Conservation (phyloP, 1,140 invertebrate species). For the Asobara japonica region DNA sequence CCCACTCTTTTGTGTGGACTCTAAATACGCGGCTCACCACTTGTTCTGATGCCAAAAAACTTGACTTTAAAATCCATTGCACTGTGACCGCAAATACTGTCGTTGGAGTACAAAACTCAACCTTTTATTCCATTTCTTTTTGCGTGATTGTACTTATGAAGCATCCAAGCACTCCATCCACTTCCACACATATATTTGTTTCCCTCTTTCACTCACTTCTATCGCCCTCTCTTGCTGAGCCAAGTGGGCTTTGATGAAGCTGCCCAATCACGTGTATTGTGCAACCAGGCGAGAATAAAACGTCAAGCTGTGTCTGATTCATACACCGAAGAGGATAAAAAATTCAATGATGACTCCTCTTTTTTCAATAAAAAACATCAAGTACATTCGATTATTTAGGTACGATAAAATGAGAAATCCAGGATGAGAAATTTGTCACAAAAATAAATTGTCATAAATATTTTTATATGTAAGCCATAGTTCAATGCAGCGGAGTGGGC, state of each 20-base stretch:
- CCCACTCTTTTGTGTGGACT: neutral
- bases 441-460: too few species aligned
- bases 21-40: neutral
- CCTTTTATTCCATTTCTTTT: neutral
- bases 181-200: neutral
- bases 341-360: neutral
- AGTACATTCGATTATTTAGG: too few species aligned
- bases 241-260: neutral
- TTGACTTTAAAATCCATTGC: neutral
- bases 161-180: neutral
- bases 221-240: neutral
- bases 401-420: too few species aligned
- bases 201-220: neutral
- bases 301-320: neutral
- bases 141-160: neutral
- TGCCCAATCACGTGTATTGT: neutral
- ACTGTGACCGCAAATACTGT: neutral
- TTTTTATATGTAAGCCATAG: too few species aligned
- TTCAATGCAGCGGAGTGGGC: too few species aligned
- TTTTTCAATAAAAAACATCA: neutral
- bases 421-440: too few species aligned
- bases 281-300: neutral
- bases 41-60: neutral
- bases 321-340: neutral
- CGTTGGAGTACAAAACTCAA: neutral